A percentile compares a stretch with the other conserved stretches of the same genome.
Evolutionary conservation across 1,140 invertebrate genomes (phyloP).

Genomic region (Portunus trituberculatus): DNA sequence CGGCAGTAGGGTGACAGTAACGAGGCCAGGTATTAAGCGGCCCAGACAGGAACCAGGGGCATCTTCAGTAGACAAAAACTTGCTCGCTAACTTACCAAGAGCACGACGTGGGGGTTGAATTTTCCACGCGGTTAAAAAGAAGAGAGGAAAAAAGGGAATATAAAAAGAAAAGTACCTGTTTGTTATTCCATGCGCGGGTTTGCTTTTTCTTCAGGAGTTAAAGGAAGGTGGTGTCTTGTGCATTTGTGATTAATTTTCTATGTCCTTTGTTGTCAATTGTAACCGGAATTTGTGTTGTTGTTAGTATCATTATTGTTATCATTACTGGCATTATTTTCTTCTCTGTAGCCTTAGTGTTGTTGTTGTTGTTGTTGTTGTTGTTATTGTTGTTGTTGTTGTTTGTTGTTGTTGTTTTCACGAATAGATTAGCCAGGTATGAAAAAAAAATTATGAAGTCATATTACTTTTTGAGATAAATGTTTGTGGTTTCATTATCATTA

Average conservation of each 20-base stretch:
- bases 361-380: too few species aligned
- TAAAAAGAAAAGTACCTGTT: neutral
- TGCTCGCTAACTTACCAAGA: neutral
- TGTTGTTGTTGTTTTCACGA: too few species aligned
- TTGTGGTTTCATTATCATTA: too few species aligned
- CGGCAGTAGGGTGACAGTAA: neutral
- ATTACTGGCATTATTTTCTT: too few species aligned
- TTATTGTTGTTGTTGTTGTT: too few species aligned
- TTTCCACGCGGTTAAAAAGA: neutral
- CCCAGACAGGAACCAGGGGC: neutral
- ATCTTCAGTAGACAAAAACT: conserved; percentile 5
- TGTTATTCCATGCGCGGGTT: neutral
- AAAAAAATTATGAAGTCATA: too few species aligned
- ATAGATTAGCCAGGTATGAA: too few species aligned
- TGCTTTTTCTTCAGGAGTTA: neutral
- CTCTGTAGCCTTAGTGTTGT: too few species aligned
- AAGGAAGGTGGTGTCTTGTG: neutral
- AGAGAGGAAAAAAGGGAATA: neutral
- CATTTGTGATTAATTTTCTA: neutral
- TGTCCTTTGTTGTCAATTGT: neutral
- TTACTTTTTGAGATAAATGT: too few species aligned
- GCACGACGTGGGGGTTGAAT: neutral
- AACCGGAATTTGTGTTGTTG: too few species aligned
- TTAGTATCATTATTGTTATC: too few species aligned
- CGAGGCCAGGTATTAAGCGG: neutral